Evolutionary conservation across 1,140 invertebrate genomes (phyloP).

Genomic region (Drosophila dunni): DNA sequence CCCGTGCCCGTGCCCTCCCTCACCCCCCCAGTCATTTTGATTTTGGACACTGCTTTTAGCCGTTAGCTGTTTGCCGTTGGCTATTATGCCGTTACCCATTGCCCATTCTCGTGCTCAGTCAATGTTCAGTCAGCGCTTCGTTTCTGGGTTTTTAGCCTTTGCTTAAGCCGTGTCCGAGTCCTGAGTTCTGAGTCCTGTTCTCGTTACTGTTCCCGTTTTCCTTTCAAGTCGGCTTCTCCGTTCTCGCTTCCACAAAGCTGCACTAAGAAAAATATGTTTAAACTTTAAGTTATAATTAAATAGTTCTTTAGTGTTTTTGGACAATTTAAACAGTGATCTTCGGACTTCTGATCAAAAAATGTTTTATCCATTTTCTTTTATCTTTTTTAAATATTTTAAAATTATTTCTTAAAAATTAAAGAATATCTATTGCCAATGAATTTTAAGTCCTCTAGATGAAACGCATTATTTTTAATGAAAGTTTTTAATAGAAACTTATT

Average conservation of each 20-base stretch:
- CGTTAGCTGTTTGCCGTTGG: conserved; percentile 2
- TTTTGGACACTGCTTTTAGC: conserved; percentile 25
- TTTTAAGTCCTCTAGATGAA: no score
- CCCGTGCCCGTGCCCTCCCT: background rate
- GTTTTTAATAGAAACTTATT: no score
- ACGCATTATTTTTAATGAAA: no score
- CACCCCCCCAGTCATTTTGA: conserved; percentile 20
- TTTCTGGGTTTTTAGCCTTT: conserved; percentile 27
- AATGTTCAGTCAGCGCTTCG: conserved; percentile 66
- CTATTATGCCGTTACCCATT: conserved; percentile 4
- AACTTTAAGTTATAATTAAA: no score
- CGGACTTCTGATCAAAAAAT: no score
- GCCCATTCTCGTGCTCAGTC: conserved; percentile 40
- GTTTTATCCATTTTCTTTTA: no score
- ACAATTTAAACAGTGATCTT: no score
- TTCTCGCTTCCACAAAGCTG: background rate
- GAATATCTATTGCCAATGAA: no score
- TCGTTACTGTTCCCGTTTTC: conserved; percentile 5
- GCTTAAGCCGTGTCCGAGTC: conserved; percentile 19
- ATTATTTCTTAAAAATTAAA: no score
- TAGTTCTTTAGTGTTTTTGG: no score
- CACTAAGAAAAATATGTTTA: background rate
- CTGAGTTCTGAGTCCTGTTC: conserved; percentile 2
- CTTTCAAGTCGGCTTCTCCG: background rate
- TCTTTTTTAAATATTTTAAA: no score